Conservation (phyloP, 2,113 vertebrate genomes). For the Bettongia penicillata region DNA sequence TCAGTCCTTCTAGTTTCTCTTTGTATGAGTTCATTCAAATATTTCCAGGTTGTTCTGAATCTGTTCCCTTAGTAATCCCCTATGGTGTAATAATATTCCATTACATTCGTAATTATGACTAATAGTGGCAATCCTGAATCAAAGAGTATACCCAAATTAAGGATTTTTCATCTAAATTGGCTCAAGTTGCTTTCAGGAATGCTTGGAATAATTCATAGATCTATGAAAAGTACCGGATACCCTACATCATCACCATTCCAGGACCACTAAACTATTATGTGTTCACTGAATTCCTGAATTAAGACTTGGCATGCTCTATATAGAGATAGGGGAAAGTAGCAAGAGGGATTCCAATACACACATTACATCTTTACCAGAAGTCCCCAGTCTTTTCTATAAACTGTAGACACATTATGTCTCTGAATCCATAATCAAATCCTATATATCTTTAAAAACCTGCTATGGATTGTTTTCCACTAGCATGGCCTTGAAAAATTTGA, state of each 20-base stretch:
- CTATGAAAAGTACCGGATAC: not conserved
- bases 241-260: not conserved
- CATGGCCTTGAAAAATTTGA: not conserved
- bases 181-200: not conserved
- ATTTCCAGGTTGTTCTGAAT: not conserved
- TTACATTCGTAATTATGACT: not conserved
- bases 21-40: not conserved
- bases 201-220: not conserved
- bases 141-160: not conserved
- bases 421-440: not conserved
- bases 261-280: not conserved
- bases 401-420: not conserved
- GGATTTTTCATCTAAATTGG: not conserved
- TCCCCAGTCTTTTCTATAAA: not conserved
- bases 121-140: not conserved
- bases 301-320: not conserved
- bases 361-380: not conserved
- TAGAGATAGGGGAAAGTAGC: not conserved
- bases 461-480: not conserved
- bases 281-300: not conserved
- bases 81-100: not conserved
- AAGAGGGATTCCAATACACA: not conserved
- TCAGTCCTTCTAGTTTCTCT: not conserved
- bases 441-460: not conserved
- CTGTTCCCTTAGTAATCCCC: not conserved